These are phyloP conservation scores for Spea multiplicata DNA, from an alignment of 2,113 vertebrate genomes.

Conservation along the genomic window DNA sequence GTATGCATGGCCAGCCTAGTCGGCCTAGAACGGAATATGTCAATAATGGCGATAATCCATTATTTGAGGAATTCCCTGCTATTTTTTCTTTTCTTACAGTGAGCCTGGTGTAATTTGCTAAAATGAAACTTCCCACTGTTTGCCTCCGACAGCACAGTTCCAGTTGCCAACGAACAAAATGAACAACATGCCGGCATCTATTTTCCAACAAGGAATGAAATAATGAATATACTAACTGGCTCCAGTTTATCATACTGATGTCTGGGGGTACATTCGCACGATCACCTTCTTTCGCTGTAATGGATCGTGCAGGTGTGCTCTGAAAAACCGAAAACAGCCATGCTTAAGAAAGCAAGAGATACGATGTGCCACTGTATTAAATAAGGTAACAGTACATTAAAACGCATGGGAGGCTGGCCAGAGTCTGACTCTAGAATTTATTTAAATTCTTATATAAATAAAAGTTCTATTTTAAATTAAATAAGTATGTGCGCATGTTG, in stretches of 20 bases:
- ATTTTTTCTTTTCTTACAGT: too few relatives aligned
- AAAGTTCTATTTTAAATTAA: constrained; percentile 36
- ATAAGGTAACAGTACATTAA: constrained; percentile 49
- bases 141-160: not conserved
- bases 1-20: too few relatives aligned
- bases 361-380: constrained; percentile 48
- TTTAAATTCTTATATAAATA: constrained; percentile 47
- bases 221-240: constrained; percentile 20
- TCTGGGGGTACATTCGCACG: constrained; percentile 17
- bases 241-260: constrained; percentile 25
- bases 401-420: constrained; percentile 43
- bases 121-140: not conserved
- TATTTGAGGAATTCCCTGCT: too few relatives aligned
- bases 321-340: constrained; percentile 41
- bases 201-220: not conserved
- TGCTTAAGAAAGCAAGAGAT: constrained; percentile 47
- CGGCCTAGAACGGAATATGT: too few relatives aligned
- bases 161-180: not conserved
- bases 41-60: too few relatives aligned
- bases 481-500: constrained; percentile 29
- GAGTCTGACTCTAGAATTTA: constrained; percentile 33
- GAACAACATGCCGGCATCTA: not conserved
- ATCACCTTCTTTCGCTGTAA: constrained; percentile 40
- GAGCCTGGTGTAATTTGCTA: too few relatives aligned
- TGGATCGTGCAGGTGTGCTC: constrained; percentile 44